Evolutionary conservation across 2,113 vertebrate species (phyloP), one percentile per base, ranked within the genome.

Genomic region (Thermophis baileyi): DNA sequence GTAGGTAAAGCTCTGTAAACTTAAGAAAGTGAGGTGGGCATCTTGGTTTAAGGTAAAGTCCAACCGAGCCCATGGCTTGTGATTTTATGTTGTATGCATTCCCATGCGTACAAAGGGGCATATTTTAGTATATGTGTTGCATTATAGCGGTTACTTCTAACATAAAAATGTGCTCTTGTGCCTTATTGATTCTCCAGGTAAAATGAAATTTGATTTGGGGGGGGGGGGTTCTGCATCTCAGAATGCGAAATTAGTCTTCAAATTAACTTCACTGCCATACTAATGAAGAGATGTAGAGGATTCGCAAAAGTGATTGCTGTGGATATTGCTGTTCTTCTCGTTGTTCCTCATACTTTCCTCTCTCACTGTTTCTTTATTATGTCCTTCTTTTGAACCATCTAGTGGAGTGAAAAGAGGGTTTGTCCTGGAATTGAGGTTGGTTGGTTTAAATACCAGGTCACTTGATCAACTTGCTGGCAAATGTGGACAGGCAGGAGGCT

Each of bases 1-100:
- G 14, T 95, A 89, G 86, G 90, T 95, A 95, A 95, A 87, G 57
- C 3, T 50, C 55, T 93, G 27, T 69, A 89, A 93, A 86, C 91
- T 85, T 60, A 3, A 85, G 90, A 87, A 92, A 93, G 55, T 57
- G 40, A 0, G 0, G 12, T 87, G 93, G 74, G 57, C 90, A 50
- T 27, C 55, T 86, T 30, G 44, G 1, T 27, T 25, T 11, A 55
- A 54, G 50, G 24, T 54, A 54, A 91, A 30, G 35, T 91, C 53
- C 69, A 53, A 53, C 51, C 6, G 25, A 46, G 10, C 44, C 22
- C 16, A 8, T 22, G 4, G 16, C 35, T 91, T 46, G 25, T 44
- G 14, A 49, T 63, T 89, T 18, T 60, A 63, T 30, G 7, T 54
- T 16, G 12, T 14, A 53, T 12, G 40, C 25, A 40, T 55, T 91